Base-by-base conservation (phyloP, 2,113 vertebrate species). In the Varanus salvator region DNA sequence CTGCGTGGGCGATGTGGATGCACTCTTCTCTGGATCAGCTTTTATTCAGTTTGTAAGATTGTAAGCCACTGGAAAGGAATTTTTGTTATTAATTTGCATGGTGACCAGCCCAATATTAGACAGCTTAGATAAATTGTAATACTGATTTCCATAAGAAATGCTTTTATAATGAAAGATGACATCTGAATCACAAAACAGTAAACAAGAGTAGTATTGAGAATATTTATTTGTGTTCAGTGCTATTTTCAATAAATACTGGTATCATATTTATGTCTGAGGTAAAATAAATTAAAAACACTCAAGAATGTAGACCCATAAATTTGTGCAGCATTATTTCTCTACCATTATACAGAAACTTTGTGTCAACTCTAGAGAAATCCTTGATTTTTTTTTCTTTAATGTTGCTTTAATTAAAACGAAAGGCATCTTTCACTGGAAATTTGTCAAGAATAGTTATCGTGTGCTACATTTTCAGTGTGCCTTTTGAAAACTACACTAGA, bases 211-310 rank as follows among this genome's bases (percentile, higher is more conserved):
- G 89, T 96, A 97, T 92, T 96, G 95, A 96, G 96, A 97, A 97
- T 97, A 95, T 94, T 96, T 96, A 97, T 97, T 97, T 96, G 96
- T 95, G 95, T 95, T 97, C 95, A 94, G 96, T 96, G 96, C 95
- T 97, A 95, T 96, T 95, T 94, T 95, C 86, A 95, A 95, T 95
- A 95, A 96, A 94, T 95, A 94, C 94, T 94, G 93, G 87, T 76
- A 85, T 96, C 94, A 94, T 95, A 92, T 94, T 93, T 93, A 94
- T 94, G 92, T 96, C 95, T 97, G 97, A 97, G 97, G 97, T 97
- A 97, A 97, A 95, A 90, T 85, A 96, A 95, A 96, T 94, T 93
- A 94, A 96, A 57, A 96, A 94, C 92, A 94, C 92, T 83, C 74
- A 81, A 80, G 77, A 94, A 90, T 95, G 84, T 95, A 95, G 88